Conservation (phyloP, 2,797 vertebrate species). For the Leptodactylus fallax region DNA sequence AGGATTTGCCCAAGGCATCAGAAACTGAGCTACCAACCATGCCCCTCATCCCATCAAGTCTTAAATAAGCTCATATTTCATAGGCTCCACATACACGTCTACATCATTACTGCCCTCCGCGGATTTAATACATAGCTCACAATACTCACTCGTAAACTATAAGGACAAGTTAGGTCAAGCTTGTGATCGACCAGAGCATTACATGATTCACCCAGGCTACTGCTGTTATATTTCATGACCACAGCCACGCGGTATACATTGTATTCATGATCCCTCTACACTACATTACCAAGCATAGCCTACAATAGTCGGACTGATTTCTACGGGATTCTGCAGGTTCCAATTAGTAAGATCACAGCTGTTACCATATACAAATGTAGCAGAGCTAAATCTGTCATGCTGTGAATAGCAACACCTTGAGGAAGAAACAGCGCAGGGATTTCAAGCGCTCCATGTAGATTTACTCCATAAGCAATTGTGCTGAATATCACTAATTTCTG, state of each 20-base stretch:
- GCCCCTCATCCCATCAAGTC: not conserved
- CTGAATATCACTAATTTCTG: too few species aligned
- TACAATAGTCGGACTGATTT: not conserved
- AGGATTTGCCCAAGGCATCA: not conserved
- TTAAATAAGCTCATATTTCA: not conserved
- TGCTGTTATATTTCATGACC: not conserved
- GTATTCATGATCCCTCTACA: not conserved
- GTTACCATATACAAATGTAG: not conserved
- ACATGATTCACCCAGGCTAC: not conserved
- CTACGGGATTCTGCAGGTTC: not conserved
- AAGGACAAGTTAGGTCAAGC: conserved; percentile 31
- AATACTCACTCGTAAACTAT: not conserved
- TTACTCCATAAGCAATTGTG: not conserved
- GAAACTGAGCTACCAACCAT: not conserved
- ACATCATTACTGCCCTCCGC: conserved; percentile 2
- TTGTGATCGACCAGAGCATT: not conserved
- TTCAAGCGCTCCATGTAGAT: not conserved
- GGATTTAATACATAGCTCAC: not conserved
- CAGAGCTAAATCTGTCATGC: not conserved
- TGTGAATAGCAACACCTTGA: not conserved
- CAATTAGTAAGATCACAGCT: not conserved
- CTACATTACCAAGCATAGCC: not conserved
- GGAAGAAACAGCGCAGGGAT: not conserved
- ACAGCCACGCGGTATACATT: not conserved
- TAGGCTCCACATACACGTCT: not conserved